phyloP scores from a whole-genome alignment of 2,113 vertebrate species.

The Arvicanthis niloticus region DNA sequence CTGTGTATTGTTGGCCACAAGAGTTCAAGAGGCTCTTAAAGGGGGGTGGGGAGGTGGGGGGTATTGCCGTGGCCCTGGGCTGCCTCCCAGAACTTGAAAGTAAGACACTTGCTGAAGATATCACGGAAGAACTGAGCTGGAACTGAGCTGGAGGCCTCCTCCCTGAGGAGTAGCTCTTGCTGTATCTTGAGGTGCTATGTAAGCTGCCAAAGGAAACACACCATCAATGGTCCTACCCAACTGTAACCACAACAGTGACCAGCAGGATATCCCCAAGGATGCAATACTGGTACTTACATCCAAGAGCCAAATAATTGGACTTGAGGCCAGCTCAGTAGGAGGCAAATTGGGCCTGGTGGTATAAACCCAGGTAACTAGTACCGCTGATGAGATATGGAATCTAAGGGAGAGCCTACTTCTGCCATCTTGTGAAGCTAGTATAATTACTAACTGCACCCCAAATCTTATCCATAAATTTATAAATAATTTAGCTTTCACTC shows the following conservation, averaged over 20 bases:
- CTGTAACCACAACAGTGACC: background rate
- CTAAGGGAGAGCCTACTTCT: background rate
- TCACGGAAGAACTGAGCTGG: background rate
- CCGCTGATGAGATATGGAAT: background rate
- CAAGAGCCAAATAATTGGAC: background rate
- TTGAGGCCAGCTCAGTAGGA: background rate
- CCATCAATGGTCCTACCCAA: background rate
- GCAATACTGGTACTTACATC: background rate
- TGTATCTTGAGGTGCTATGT: background rate
- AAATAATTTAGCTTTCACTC: background rate
- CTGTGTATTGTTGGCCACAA: background rate
- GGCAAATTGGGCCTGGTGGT: background rate
- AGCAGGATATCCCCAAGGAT: background rate
- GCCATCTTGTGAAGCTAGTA: background rate
- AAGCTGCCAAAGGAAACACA: background rate
- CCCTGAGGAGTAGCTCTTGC: background rate
- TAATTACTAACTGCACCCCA: background rate
- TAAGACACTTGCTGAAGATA: background rate
- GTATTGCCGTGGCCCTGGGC: background rate
- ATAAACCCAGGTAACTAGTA: background rate
- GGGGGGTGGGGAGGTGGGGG: no score
- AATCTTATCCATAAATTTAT: background rate
- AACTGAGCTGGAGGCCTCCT: background rate
- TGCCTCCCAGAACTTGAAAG: background rate
- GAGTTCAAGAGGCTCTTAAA: background rate